Conservation (phyloP, 2,113 vertebrate genomes). For the Fulica atra region DNA sequence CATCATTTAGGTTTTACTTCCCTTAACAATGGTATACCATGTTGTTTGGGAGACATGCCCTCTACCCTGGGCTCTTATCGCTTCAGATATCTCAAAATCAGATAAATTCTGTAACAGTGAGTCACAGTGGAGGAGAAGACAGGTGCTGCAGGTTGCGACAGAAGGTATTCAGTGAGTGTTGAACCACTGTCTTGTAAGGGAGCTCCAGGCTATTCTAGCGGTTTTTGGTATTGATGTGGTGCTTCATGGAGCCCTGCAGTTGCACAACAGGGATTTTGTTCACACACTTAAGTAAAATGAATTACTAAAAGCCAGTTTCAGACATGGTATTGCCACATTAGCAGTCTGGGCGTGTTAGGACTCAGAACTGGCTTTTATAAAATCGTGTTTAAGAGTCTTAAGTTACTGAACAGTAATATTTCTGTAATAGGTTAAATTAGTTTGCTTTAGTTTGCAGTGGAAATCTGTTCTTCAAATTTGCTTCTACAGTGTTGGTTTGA, state of each 20-base stretch:
- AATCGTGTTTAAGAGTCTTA: background rate
- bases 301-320: background rate
- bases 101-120: background rate
- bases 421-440: background rate
- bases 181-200: background rate
- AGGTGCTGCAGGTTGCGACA: background rate
- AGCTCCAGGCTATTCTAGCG: background rate
- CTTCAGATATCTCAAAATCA: background rate
- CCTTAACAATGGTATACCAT: background rate
- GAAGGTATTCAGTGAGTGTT: background rate
- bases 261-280: slow-evolving; percentile 23
- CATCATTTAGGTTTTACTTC: background rate
- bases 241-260: background rate
- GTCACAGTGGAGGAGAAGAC: background rate
- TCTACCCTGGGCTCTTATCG: background rate
- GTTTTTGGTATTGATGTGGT: background rate
- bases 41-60: background rate
- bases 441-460: background rate
- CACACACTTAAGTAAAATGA: background rate
- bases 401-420: background rate
- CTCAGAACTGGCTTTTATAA: background rate
- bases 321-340: background rate
- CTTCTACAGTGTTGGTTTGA: background rate
- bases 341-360: background rate
- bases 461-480: background rate